Percentiles rank a stretch among this genome's conserved stretches.
Evolutionary conservation across 2,888 invertebrate genomes (phyloP).

Genomic region (Scelioninae gen. 1): DNA sequence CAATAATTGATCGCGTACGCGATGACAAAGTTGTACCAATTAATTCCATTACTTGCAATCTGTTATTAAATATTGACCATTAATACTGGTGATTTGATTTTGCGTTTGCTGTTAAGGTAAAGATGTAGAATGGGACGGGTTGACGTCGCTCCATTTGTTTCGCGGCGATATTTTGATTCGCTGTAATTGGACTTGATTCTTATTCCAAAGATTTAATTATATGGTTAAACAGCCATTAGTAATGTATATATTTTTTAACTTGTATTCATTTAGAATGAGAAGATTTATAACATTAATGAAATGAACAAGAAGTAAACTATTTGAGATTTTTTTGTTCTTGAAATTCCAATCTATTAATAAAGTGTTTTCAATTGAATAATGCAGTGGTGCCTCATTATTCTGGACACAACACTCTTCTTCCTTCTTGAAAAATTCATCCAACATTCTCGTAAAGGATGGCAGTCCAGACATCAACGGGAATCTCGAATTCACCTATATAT

Average conservation of each 20-base stretch:
- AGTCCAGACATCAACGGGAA: constrained; percentile 30
- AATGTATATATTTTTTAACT: too few relatives aligned
- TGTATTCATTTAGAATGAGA: background rate
- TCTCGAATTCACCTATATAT: constrained; percentile 40
- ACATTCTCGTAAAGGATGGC: constrained; percentile 44
- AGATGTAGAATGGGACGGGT: constrained; percentile 16
- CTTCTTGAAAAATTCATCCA: constrained; percentile 58
- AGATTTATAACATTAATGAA: background rate
- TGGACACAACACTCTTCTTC: constrained; percentile 30
- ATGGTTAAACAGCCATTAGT: background rate
- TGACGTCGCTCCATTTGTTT: constrained; percentile 15
- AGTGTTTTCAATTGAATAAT: constrained; percentile 37
- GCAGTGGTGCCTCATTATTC: constrained; percentile 47
- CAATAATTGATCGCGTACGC: constrained; percentile 26
- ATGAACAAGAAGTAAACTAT: too few relatives aligned
- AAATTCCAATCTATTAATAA: constrained; percentile 36
- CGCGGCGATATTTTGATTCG: constrained; percentile 9
- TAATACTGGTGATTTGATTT: constrained; percentile 29
- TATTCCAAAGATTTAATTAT: constrained; percentile 27
- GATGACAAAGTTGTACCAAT: constrained; percentile 48
- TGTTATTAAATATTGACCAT: constrained; percentile 30
- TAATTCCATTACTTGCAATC: constrained; percentile 26
- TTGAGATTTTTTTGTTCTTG: background rate
- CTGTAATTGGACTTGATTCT: constrained; percentile 12
- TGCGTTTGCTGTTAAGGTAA: constrained; percentile 11